Conservation (phyloP, 2,113 vertebrate species). For the Apodemus speciosus region DNA sequence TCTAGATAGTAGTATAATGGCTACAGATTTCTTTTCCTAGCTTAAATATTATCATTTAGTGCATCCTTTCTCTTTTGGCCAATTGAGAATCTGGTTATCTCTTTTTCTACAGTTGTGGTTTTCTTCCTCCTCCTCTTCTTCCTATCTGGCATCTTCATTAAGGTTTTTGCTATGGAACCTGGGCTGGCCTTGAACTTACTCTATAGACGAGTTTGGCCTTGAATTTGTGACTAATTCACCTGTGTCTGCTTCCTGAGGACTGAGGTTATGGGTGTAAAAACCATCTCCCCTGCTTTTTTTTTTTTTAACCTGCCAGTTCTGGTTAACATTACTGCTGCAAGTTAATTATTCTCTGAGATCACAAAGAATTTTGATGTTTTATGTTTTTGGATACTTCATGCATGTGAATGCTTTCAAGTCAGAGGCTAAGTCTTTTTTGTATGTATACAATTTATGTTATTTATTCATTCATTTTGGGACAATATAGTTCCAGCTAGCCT, state of each 20-base stretch:
- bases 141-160: not conserved
- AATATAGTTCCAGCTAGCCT: not conserved
- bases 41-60: conserved; percentile 29
- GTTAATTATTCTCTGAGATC: conserved; percentile 49
- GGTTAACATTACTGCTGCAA: not conserved
- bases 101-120: not conserved
- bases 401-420: conserved; percentile 41
- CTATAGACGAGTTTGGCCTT: not conserved
- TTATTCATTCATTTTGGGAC: not conserved
- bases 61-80: not conserved
- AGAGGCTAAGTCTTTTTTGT: conserved; percentile 16
- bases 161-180: not conserved
- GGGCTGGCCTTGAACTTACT: not conserved
- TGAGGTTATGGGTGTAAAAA: not conserved
- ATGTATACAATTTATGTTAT: not conserved
- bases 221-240: not conserved
- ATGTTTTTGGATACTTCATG: not conserved
- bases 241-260: not conserved
- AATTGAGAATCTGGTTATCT: conserved; percentile 6
- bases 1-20: not conserved
- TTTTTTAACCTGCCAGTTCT: conserved; percentile 11
- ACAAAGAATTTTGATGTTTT: conserved; percentile 48
- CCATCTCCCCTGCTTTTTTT: conserved; percentile 13
- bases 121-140: not conserved
- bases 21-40: conserved; percentile 36